Conservation (phyloP, 2,797 vertebrate species). For the Morelia viridis region DNA sequence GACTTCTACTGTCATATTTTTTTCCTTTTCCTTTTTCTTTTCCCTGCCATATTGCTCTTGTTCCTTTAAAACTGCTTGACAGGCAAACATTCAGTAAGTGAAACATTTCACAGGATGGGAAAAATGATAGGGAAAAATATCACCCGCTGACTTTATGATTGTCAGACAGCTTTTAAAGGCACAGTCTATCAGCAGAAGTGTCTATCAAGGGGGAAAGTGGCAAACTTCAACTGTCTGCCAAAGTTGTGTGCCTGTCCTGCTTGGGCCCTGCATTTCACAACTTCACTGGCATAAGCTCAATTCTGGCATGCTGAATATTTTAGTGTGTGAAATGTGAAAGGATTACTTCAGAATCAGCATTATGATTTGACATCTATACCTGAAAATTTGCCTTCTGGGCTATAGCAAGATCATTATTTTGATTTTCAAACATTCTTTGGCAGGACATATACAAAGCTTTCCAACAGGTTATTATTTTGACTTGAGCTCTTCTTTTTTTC, state of each 20-base stretch:
- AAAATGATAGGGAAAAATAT: not conserved
- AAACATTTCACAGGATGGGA: not conserved
- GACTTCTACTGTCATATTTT: not conserved
- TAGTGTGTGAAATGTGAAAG: constrained; percentile 7
- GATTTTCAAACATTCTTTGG: not conserved
- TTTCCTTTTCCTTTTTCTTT: not conserved
- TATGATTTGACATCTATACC: not conserved
- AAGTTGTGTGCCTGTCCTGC: constrained; percentile 1
- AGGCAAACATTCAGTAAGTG: not conserved
- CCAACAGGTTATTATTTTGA: not conserved
- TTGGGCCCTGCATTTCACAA: constrained; percentile 2
- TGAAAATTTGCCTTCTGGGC: constrained; percentile 7
- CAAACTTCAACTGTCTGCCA: constrained; percentile 18
- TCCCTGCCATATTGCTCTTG: not conserved
- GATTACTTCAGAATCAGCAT: not conserved
- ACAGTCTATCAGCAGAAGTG: not conserved
- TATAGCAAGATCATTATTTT: constrained; percentile 6
- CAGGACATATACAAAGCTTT: not conserved
- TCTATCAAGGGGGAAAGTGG: constrained; percentile 15
- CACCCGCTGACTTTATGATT: not conserved
- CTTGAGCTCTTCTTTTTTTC: not conserved
- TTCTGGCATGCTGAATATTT: constrained; percentile 4
- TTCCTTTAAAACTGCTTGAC: not conserved
- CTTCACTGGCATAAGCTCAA: not conserved
- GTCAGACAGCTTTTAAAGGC: constrained; percentile 5